Conservation (phyloP, 2,797 vertebrate species). For the Buphagus erythrorhynchus region DNA sequence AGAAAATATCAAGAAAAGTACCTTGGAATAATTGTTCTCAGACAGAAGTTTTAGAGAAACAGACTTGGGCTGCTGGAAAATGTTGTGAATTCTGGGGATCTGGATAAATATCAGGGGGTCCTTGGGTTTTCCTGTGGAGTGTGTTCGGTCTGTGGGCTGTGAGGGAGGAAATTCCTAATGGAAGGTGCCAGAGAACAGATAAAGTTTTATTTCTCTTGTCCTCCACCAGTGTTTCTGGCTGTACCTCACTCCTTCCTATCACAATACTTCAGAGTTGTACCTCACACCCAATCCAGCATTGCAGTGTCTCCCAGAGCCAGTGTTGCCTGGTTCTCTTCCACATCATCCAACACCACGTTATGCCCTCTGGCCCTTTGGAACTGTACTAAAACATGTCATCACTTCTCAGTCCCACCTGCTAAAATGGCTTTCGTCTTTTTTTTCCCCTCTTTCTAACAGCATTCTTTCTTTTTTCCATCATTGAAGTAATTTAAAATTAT, state of each 20-base stretch:
- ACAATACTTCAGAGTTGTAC: not conserved
- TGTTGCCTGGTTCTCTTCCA: not conserved
- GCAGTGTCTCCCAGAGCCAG: not conserved
- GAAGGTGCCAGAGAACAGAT: not conserved
- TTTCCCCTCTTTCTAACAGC: not conserved
- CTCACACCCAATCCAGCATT: conserved; percentile 43
- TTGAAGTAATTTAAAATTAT: not conserved
- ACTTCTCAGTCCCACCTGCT: conserved; percentile 54
- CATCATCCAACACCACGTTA: conserved; percentile 29
- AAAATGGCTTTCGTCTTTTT: not conserved
- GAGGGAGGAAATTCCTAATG: not conserved
- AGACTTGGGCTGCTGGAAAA: not conserved
- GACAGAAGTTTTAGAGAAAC: not conserved
- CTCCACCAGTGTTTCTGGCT: conserved; percentile 18
- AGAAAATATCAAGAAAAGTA: not conserved
- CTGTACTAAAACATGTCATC: conserved; percentile 58
- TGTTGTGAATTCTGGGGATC: not conserved
- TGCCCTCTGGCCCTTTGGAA: not conserved
- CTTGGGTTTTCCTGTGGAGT: not conserved
- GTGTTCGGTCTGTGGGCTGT: not conserved
- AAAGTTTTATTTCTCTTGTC: conserved; percentile 5
- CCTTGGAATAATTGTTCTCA: not conserved
- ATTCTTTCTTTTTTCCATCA: not conserved
- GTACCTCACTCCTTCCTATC: conserved; percentile 7
- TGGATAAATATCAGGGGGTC: not conserved